Conservation (phyloP, 2,797 vertebrate species). For the Scleropages formosus region DNA sequence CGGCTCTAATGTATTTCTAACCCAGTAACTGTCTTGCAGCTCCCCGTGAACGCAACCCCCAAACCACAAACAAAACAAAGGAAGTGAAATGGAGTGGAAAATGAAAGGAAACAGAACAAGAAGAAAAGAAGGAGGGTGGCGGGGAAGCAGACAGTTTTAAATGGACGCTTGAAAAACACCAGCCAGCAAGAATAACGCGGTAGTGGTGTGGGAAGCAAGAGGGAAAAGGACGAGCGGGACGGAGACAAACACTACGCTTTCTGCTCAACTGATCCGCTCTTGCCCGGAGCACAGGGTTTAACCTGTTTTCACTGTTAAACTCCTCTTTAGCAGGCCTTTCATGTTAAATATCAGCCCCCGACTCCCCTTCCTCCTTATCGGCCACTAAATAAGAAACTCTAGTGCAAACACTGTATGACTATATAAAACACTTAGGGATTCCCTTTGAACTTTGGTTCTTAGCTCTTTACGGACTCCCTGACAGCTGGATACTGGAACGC, state of each 20-base stretch:
- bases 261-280: conserved; percentile 46
- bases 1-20: not conserved
- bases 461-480: conserved; percentile 68
- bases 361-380: conserved; percentile 41
- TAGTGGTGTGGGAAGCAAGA: not conserved
- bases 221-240: conserved; percentile 12
- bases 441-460: conserved; percentile 68
- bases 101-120: conserved; percentile 33
- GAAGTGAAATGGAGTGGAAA: conserved; percentile 16
- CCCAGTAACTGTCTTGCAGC: not conserved
- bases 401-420: conserved; percentile 53
- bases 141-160: not conserved
- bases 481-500: conserved; percentile 63
- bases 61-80: conserved; percentile 11
- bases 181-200: not conserved
- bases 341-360: conserved; percentile 66
- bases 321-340: conserved; percentile 67
- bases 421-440: conserved; percentile 71
- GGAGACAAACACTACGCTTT: conserved; percentile 38
- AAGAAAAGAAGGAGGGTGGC: conserved; percentile 1
- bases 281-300: conserved; percentile 63
- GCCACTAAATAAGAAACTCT: conserved; percentile 55
- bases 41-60: too few species aligned
- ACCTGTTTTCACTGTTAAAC: conserved; percentile 68
- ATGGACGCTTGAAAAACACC: not conserved